A percentile compares a stretch with the other conserved stretches of the same genome.
Evolutionary conservation across 2,888 invertebrate species (phyloP).

Genomic region (Tinea trinotella): DNA sequence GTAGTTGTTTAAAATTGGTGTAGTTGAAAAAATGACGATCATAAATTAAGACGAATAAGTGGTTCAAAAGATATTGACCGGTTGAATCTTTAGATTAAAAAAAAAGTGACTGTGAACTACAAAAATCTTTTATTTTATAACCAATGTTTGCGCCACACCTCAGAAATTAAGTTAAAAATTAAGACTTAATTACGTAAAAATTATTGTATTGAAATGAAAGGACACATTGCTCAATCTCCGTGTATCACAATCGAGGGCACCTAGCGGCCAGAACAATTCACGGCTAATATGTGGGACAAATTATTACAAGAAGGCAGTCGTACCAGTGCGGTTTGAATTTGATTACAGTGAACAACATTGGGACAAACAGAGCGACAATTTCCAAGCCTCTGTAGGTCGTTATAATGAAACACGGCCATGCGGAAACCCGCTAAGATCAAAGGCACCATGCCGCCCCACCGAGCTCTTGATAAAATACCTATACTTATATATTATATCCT

Average conservation of each 20-base stretch:
- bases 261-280: neutral
- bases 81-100: too few relatives aligned
- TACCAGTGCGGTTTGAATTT: conserved; percentile 8
- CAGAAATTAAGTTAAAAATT: too few relatives aligned
- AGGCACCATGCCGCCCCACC: neutral
- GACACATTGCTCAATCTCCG: neutral
- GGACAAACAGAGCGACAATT: conserved; percentile 7
- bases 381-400: neutral
- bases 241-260: neutral
- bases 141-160: too few relatives aligned
- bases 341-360: conserved; percentile 4
- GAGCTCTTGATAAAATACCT: neutral
- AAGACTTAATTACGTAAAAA: too few relatives aligned
- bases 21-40: too few relatives aligned
- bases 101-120: too few relatives aligned
- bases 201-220: too few relatives aligned
- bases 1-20: too few relatives aligned
- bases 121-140: too few relatives aligned
- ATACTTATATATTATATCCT: too few relatives aligned
- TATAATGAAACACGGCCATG: conserved; percentile 13
- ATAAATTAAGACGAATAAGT: too few relatives aligned
- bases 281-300: neutral
- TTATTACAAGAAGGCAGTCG: neutral
- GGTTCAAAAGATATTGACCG: too few relatives aligned
- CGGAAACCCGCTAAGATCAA: conserved; percentile 16